A percentile compares a stretch with the other conserved stretches of the same genome.
These are phyloP conservation scores for Bombus vancouverensis DNA, from an alignment of 1,140 invertebrate genomes.

Conservation along the genomic window DNA sequence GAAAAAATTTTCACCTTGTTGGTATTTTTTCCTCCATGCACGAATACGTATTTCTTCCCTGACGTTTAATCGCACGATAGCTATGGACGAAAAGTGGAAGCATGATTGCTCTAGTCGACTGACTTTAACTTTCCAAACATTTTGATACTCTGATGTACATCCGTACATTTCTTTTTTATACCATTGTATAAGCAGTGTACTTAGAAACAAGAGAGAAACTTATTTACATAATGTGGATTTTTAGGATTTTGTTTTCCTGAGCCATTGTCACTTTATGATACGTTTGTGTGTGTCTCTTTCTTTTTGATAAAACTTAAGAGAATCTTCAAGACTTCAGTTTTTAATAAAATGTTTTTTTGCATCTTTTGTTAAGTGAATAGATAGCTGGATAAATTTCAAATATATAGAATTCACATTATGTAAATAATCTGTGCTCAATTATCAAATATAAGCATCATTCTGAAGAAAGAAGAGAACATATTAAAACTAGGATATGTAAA, in stretches of 20 bases:
- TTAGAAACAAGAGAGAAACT: not conserved
- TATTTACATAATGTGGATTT: slow-evolving; percentile 35
- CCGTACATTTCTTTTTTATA: slow-evolving; percentile 53
- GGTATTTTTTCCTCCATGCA: slow-evolving; percentile 11
- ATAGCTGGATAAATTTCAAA: not conserved
- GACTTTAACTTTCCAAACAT: slow-evolving; percentile 34
- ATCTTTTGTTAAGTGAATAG: not conserved
- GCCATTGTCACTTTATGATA: not conserved
- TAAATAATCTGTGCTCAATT: slow-evolving; percentile 21
- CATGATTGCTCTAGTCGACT: slow-evolving; percentile 13
- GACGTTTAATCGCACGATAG: slow-evolving; percentile 8
- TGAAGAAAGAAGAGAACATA: not conserved
- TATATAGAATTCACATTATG: slow-evolving; percentile 17
- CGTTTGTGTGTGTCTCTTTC: not conserved
- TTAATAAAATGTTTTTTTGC: not conserved
- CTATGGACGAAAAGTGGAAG: slow-evolving; percentile 12
- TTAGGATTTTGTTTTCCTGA: not conserved
- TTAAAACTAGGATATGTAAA: not conserved
- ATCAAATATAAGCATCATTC: slow-evolving; percentile 5
- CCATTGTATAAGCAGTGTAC: slow-evolving; percentile 8
- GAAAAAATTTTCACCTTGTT: not conserved
- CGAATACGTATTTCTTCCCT: slow-evolving; percentile 22
- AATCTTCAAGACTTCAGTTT: not conserved
- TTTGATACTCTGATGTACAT: slow-evolving; percentile 60
- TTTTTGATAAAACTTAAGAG: not conserved